phyloP scores from a whole-genome alignment of 2,888 invertebrate genomes.

The Ptilodon capucinus region DNA sequence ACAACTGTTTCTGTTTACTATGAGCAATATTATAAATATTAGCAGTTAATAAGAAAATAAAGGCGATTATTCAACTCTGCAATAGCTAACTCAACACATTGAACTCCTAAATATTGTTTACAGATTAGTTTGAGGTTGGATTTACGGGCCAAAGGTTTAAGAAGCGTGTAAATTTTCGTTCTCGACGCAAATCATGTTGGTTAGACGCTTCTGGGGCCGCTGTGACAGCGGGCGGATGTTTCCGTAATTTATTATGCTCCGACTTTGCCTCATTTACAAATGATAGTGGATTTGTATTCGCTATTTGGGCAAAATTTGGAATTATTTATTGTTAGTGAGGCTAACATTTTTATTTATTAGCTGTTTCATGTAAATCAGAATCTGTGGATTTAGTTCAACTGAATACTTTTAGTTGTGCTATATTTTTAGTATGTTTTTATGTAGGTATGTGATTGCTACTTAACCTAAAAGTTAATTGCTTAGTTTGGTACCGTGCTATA shows the following conservation, averaged over 20 bases:
- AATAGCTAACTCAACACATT: conserved; percentile 31
- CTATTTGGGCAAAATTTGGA: not conserved
- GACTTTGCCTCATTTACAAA: not conserved
- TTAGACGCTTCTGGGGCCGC: conserved; percentile 7
- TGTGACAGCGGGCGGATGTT: conserved; percentile 17
- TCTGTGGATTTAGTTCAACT: not conserved
- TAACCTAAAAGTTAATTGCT: no score
- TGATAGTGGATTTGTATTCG: not conserved
- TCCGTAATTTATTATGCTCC: conserved; percentile 7
- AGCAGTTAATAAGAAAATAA: not conserved
- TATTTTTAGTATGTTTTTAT: no score
- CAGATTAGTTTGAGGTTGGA: conserved; percentile 29
- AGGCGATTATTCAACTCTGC: conserved; percentile 12
- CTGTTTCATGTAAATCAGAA: no score
- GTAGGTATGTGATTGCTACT: no score
- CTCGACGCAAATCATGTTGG: conserved; percentile 14
- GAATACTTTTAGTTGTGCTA: no score
- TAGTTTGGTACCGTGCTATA: no score
- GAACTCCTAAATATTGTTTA: conserved; percentile 40
- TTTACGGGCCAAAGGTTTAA: conserved; percentile 16
- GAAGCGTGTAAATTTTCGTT: conserved; percentile 32
- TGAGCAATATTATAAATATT: no score
- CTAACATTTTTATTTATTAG: no score
- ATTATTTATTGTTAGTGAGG: not conserved
- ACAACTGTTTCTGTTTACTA: no score